phyloP scores from a whole-genome alignment of 2,113 vertebrate species.

The Archilochus colubris region DNA sequence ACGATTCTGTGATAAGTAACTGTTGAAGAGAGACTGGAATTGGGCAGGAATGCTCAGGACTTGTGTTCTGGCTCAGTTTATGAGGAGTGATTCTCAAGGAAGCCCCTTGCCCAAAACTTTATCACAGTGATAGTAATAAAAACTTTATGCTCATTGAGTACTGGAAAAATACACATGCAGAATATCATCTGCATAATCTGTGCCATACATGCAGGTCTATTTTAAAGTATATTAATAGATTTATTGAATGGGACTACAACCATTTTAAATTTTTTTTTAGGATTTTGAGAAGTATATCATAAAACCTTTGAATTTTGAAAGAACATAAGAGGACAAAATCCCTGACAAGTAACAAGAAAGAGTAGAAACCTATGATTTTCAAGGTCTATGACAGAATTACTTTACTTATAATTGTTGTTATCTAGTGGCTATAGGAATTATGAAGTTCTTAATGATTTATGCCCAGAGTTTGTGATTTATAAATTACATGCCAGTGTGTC shows the following conservation, averaged over 20 bases:
- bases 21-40: background rate
- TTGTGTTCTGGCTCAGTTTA: background rate
- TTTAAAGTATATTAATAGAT: background rate
- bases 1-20: background rate
- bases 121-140: background rate
- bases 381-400: background rate
- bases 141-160: background rate
- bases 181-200: background rate
- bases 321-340: background rate
- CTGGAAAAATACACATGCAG: background rate
- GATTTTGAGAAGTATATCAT: background rate
- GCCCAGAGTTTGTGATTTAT: constrained; percentile 13
- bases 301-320: background rate
- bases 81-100: background rate
- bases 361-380: accelerated
- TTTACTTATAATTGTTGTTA: constrained; percentile 25
- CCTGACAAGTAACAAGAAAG: background rate
- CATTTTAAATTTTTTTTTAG: background rate
- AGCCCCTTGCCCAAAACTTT: background rate
- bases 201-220: background rate
- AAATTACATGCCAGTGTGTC: background rate
- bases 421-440: constrained; percentile 18
- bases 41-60: background rate
- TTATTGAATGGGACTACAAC: background rate
- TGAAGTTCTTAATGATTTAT: constrained; percentile 25